Base-by-base conservation (phyloP, 2,797 vertebrate genomes). In the Euphonia xanthogaster region DNA sequence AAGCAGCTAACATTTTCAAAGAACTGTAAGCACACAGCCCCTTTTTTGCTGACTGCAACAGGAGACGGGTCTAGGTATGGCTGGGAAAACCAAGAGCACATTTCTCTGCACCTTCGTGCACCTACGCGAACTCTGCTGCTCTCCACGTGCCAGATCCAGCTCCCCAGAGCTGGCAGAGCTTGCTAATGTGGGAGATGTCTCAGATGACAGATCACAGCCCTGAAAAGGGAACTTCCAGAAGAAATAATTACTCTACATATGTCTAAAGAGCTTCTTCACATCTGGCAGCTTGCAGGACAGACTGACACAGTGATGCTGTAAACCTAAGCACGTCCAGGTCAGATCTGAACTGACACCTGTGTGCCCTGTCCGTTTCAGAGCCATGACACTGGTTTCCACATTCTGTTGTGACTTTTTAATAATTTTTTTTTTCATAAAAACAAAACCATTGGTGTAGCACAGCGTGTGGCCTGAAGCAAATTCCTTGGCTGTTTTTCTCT, bases 161-260 rank as follows among this genome's bases (percentile, higher is more conserved):
- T 66, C 60, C 50, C 45, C 13, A 28, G 30, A n/a, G 45, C 30
- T 6, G 6, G 39, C 35, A 91, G 71, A 66, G 35, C 73, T 76
- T 65, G 39, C 35, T 62, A 4, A 63, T 1, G 4, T 17, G 20
- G 30, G 27, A 79, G 71, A 47, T 58, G 30, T 4, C 51, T 3
- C 17, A 93, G 55, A 17, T 33, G 86, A 78, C 5, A 57, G 50
- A 54, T 44, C 70, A 31, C 23, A n/a, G 50, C 9, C 55, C 78
- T 79, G 40, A 40, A 58, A 87, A 79, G 21, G 57, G 53, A 27
- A 50, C 35, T 85, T 68, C 67, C 57, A 74, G 78, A 79, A 93
- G 74, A 91, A 67, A 30, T 10, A 10, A 60, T 45, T 48, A 8
- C 71, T 31, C 23, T 25, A 84, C 50, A 40, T 14, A 58, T 1